Evolutionary conservation across 2,888 invertebrate genomes (phyloP).

Genomic region (Scaptomyza flava): DNA sequence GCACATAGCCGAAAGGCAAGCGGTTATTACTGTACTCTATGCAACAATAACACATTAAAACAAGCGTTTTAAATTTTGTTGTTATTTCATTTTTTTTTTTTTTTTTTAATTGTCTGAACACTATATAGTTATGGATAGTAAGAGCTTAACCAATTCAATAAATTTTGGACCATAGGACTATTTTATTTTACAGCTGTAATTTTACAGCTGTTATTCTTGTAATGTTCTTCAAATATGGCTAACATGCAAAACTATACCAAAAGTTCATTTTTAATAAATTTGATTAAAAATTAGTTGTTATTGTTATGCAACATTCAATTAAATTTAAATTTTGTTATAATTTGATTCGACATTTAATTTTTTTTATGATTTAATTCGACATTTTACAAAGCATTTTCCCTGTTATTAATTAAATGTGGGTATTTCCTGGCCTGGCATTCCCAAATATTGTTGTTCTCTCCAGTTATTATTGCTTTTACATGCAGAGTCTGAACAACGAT

Average conservation of each 20-base stretch:
- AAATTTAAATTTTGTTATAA: too few species aligned
- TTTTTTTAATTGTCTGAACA: not conserved
- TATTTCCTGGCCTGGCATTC: not conserved
- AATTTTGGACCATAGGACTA: not conserved
- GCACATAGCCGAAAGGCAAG: slow-evolving; percentile 54
- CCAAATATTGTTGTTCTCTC: not conserved
- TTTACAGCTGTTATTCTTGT: too few species aligned
- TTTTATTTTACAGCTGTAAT: not conserved
- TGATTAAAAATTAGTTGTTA: too few species aligned
- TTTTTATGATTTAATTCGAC: too few species aligned
- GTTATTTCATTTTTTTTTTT: not conserved
- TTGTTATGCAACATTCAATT: too few species aligned
- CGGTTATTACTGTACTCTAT: slow-evolving; percentile 31
- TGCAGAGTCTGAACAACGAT: slow-evolving; percentile 29
- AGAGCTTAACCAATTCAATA: not conserved
- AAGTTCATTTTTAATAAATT: too few species aligned
- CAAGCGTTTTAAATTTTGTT: slow-evolving; percentile 14
- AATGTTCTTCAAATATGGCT: too few species aligned
- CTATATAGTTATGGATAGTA: not conserved
- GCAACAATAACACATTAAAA: slow-evolving; percentile 24
- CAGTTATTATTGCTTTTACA: slow-evolving; percentile 20
- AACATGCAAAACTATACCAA: too few species aligned
- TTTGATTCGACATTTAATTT: too few species aligned
- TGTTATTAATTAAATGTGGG: not conserved
- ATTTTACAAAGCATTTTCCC: too few species aligned